Conservation (phyloP, 2,113 vertebrate genomes). For the Argyrosomus japonicus region DNA sequence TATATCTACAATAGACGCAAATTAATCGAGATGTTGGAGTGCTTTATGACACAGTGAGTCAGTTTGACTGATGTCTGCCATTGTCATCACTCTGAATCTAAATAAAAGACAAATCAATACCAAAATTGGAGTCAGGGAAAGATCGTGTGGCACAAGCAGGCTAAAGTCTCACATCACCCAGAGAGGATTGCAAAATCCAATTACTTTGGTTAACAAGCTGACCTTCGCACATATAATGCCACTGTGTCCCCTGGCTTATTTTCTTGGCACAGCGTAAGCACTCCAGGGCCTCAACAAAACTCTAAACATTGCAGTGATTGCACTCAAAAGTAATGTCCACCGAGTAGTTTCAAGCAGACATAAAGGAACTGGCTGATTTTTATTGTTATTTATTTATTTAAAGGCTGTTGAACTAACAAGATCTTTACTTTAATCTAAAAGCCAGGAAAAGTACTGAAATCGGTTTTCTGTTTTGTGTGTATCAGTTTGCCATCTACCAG, state of each 20-base stretch:
- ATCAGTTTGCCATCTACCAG: neutral
- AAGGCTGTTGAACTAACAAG: slow-evolving; percentile 19
- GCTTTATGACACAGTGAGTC: slow-evolving; percentile 26
- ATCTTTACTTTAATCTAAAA: slow-evolving; percentile 34
- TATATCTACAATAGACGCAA: slow-evolving; percentile 6
- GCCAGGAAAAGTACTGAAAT: slow-evolving; percentile 13
- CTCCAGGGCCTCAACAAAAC: slow-evolving; percentile 63
- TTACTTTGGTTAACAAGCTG: slow-evolving; percentile 85
- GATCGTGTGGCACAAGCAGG: slow-evolving; percentile 54
- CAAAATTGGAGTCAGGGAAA: slow-evolving; percentile 64
- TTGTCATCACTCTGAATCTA: slow-evolving; percentile 64
- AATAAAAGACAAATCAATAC: slow-evolving; percentile 74
- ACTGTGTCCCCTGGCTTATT: slow-evolving; percentile 75
- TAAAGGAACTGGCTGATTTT: slow-evolving; percentile 34
- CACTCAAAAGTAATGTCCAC: slow-evolving; percentile 70
- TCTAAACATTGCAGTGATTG: slow-evolving; percentile 77
- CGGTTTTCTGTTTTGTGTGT: slow-evolving; percentile 4
- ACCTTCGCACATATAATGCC: slow-evolving; percentile 79
- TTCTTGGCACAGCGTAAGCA: slow-evolving; percentile 68
- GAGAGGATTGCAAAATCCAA: slow-evolving; percentile 78
- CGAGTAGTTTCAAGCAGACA: slow-evolving; percentile 51
- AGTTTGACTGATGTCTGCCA: slow-evolving; percentile 38
- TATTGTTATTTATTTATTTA: slow-evolving; percentile 34
- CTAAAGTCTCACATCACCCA: slow-evolving; percentile 65
- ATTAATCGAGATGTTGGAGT: slow-evolving; percentile 42